Base-by-base conservation (phyloP, 2,797 vertebrate species). In the Mormyrops attenuatus region DNA sequence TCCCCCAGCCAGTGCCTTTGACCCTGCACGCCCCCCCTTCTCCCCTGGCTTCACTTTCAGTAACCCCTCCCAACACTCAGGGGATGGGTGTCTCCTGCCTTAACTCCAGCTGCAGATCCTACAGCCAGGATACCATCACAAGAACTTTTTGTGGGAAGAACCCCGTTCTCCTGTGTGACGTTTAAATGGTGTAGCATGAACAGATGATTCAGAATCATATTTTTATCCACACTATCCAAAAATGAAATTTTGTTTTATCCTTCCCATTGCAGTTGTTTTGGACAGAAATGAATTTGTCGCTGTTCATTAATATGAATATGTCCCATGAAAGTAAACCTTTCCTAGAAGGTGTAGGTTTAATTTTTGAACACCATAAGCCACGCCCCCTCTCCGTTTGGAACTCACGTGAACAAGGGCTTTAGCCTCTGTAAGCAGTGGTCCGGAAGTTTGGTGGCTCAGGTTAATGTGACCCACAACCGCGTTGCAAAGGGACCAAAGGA, bases 51-150 rank as follows among this genome's bases (percentile, higher is more conserved):
- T 49, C 22, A 52, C 47, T 22, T 52, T 52, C 82, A 52, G n/a
- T 20, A 20, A 15, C 26, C 17, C 49, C 22, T 49, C 49, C 13
- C 49, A 30, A 38, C 53, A 30, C 49, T 34, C 5, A 34, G 26
- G 85, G 85, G 49, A 41, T 87, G 85, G 85, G 41, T 53, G 52
- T 87, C 34, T 41, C 53, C 85, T 38, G 85, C 85, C 85, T 60
- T 87, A 87, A 57, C 17, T 17, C 85, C 85, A 87, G 53, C 85
- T 57, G 22, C 52, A 57, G 52, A 41, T 57, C 52, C 52, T 55
- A 34, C 85, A 20, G 52, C 49, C 82, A 85, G 82, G n/a, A 85
- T 49, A 52, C 82, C 44, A 8, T 47, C 44, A 84, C 41, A 9
- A 49, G 80, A 22, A 49, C 41, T 22, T 49, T 47, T 17, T 15